phyloP scores from a whole-genome alignment of 1,140 invertebrate genomes.

The Drosophila prosaltans region DNA sequence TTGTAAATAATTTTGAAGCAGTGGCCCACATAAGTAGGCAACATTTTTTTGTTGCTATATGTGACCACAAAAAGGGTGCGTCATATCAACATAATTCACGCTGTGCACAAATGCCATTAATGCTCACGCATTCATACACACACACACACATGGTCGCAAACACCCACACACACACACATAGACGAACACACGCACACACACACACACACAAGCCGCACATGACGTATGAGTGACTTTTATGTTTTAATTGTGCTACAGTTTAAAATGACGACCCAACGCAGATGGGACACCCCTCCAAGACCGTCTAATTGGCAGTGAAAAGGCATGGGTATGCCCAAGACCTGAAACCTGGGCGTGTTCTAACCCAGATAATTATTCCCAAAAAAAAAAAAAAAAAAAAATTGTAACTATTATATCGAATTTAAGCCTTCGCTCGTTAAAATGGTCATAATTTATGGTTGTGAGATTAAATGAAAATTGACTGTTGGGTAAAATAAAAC shows the following conservation, averaged over 20 bases:
- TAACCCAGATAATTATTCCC: slow-evolving; percentile 17
- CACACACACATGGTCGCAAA: not conserved
- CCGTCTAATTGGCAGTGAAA: slow-evolving; percentile 70
- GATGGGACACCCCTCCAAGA: slow-evolving; percentile 58
- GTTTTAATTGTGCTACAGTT: slow-evolving; percentile 74
- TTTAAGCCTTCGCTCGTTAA: slow-evolving; percentile 43
- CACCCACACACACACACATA: not conserved
- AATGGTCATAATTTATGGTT: slow-evolving; percentile 58
- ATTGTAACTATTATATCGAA: slow-evolving; percentile 22
- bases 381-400: not conserved
- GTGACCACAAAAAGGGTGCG: slow-evolving; percentile 40
- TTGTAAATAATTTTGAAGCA: slow-evolving; percentile 25
- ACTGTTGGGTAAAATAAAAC: slow-evolving; percentile 24
- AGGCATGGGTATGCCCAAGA: slow-evolving; percentile 5
- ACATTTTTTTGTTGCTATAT: slow-evolving; percentile 40
- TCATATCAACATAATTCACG: slow-evolving; percentile 61
- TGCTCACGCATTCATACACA: slow-evolving; percentile 31
- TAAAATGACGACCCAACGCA: slow-evolving; percentile 60
- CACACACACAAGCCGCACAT: slow-evolving; percentile 44
- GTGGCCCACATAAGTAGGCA: slow-evolving; percentile 63
- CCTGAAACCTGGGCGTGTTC: not conserved
- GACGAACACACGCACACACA: not conserved
- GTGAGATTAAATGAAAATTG: slow-evolving; percentile 50
- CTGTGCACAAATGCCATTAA: slow-evolving; percentile 74
- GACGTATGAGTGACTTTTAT: slow-evolving; percentile 81